Evolutionary conservation across 2,113 vertebrate species (phyloP).

Genomic region (Xenopus tropicalis): UCB_Xtro_10.0 CM004448.2:86041501-86042000

Average conservation of each 20-base stretch:
- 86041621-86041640: conserved; percentile 79
- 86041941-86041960: conserved; percentile 77
- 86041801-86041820: conserved; percentile 79
- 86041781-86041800: conserved; percentile 70
- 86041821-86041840: conserved; percentile 90
- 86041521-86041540: too few species aligned
- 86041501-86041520: too few species aligned
- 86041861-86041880: conserved; percentile 77
- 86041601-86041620: conserved; percentile 78
- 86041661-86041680: conserved; percentile 71
- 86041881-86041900: conserved; percentile 52
- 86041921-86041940: conserved; percentile 91
- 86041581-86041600: conserved; percentile 52
- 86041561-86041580: too few species aligned
- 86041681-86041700: conserved; percentile 85
- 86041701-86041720: conserved; percentile 68
- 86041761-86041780: conserved; percentile 84
- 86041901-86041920: conserved; percentile 71
- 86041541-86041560: too few species aligned
- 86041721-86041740: conserved; percentile 73
- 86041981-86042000: conserved; percentile 61
- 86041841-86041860: conserved; percentile 89
- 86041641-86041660: conserved; percentile 64
- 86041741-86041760: conserved; percentile 66
- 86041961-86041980: conserved; percentile 79